These are phyloP conservation scores for Hapalemur alaotrensis DNA, from an alignment of 2,797 vertebrate genomes.

Conservation along the genomic window DNA sequence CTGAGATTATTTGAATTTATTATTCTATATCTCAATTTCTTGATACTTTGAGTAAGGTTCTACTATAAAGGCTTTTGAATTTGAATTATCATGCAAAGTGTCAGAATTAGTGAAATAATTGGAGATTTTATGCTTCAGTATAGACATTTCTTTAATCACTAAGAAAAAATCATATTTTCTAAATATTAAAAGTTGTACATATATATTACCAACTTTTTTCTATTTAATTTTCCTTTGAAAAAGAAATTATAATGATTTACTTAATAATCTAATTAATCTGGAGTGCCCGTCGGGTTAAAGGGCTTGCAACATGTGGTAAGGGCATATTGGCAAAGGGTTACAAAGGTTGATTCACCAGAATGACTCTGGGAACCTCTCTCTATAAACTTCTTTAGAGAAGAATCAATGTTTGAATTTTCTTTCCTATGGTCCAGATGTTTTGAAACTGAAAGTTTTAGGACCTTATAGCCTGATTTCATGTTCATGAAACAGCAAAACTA, in stretches of 20 bases:
- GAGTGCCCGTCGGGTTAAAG: not conserved
- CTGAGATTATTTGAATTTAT: not conserved
- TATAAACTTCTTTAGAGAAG: not conserved
- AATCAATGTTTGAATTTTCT: not conserved
- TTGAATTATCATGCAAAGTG: not conserved
- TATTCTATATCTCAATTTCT: not conserved
- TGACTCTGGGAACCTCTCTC: not conserved
- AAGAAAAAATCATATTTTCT: not conserved
- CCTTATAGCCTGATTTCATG: not conserved
- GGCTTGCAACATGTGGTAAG: not conserved
- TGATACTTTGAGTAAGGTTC: not conserved
- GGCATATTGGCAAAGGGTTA: not conserved
- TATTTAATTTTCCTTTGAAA: not conserved
- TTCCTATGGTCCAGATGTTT: not conserved
- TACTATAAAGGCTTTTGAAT: not conserved
- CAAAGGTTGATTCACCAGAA: not conserved
- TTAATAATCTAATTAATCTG: not conserved
- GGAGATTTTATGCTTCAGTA: not conserved
- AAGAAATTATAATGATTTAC: not conserved
- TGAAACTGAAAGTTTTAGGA: not conserved
- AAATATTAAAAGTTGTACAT: not conserved
- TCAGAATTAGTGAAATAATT: not conserved
- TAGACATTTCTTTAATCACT: not conserved
- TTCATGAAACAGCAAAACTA: not conserved
- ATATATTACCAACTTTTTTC: not conserved